Conservation (phyloP, 2,113 vertebrate species). For the Hyla sarda region DNA sequence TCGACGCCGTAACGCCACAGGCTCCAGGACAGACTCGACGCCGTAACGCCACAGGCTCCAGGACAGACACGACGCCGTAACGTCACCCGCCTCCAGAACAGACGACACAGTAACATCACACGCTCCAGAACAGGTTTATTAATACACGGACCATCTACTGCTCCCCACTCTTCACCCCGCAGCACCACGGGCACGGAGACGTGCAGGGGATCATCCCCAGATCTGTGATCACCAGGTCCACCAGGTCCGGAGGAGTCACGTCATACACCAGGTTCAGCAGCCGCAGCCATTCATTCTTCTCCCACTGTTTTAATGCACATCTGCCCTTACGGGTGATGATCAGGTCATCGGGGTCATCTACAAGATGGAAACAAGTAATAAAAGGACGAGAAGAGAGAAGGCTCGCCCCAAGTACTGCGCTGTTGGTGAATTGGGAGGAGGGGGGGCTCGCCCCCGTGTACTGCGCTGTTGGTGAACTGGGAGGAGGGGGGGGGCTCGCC, state of each 20-base stretch:
- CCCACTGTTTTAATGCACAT: constrained; percentile 86
- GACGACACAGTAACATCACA: no score
- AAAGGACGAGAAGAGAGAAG: no score
- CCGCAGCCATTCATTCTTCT: constrained; percentile 78
- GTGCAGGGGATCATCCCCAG: constrained; percentile 98
- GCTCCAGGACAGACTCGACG: no score
- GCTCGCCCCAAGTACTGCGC: no score
- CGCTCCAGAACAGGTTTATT: background rate
- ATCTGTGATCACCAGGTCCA: constrained; percentile 97
- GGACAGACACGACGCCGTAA: no score
- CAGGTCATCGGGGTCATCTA: constrained; percentile 96
- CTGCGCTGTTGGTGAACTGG: no score
- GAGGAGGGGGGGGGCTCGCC: no score
- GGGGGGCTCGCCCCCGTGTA: no score
- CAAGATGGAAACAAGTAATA: background rate
- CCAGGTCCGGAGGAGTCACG: constrained; percentile 93
- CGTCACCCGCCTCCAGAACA: background rate
- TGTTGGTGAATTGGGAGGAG: no score
- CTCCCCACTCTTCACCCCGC: constrained; percentile 93
- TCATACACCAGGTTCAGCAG: constrained; percentile 96
- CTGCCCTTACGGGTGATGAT: constrained; percentile 82
- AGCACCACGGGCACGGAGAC: constrained; percentile 96
- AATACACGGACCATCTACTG: constrained; percentile 70
- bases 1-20: no score
- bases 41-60: no score